Evolutionary conservation across 2,113 vertebrate genomes (phyloP).

Genomic region (Clarias batrachus): DNA sequence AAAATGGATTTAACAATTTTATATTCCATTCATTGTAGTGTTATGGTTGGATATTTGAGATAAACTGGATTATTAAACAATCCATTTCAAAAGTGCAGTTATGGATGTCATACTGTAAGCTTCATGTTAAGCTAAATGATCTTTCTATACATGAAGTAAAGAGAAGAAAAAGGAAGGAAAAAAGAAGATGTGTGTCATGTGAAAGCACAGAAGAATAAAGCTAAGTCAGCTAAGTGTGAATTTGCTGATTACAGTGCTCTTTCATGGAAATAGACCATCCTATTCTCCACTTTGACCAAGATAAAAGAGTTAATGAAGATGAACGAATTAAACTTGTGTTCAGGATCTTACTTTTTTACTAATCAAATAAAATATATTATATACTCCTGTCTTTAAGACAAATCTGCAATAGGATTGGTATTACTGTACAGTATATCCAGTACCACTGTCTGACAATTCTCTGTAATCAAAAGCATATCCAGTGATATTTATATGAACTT

Average conservation of each 20-base stretch:
- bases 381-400: neutral
- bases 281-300: neutral
- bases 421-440: neutral
- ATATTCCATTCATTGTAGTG: neutral
- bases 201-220: constrained; percentile 47
- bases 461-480: neutral
- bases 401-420: neutral
- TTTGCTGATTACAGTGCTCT: constrained; percentile 34
- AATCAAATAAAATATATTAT: neutral
- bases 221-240: constrained; percentile 33
- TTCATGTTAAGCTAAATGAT: constrained; percentile 58
- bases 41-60: neutral
- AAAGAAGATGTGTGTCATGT: constrained; percentile 53
- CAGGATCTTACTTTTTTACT: neutral
- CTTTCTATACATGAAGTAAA: constrained; percentile 51
- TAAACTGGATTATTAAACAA: neutral
- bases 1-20: neutral
- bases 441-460: neutral
- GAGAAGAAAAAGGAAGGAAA: constrained; percentile 44
- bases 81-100: neutral
- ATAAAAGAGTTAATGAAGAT: neutral
- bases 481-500: neutral
- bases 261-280: neutral
- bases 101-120: neutral
- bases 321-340: neutral